phyloP scores from a whole-genome alignment of 2,888 invertebrate genomes.

The Rotaria socialis region DNA sequence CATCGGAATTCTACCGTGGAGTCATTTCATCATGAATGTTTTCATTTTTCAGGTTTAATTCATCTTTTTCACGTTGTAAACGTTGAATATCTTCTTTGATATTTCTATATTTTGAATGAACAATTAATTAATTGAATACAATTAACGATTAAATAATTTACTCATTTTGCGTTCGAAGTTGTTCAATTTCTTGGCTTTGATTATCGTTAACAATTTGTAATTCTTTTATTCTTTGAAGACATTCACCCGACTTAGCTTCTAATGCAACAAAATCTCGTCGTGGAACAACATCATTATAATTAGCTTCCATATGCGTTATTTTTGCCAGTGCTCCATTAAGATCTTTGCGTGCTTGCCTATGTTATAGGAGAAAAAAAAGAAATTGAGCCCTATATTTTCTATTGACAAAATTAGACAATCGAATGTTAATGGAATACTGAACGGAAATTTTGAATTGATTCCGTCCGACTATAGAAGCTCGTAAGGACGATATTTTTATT shows the following conservation, averaged over 20 bases:
- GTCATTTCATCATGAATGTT: slow-evolving; percentile 55
- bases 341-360: slow-evolving; percentile 56
- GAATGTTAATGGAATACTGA: too few relatives aligned
- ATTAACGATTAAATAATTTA: slow-evolving; percentile 49
- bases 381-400: too few relatives aligned
- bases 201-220: slow-evolving; percentile 51
- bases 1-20: slow-evolving; percentile 52
- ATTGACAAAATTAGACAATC: too few relatives aligned
- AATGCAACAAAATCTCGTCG: slow-evolving; percentile 55
- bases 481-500: too few relatives aligned
- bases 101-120: slow-evolving; percentile 49
- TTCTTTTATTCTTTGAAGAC: slow-evolving; percentile 52
- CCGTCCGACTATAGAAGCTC: too few relatives aligned
- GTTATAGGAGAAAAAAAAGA: neutral
- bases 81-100: slow-evolving; percentile 54
- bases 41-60: slow-evolving; percentile 56
- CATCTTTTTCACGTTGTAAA: slow-evolving; percentile 55
- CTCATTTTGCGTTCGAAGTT: slow-evolving; percentile 56
- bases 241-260: slow-evolving; percentile 52
- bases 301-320: slow-evolving; percentile 57
- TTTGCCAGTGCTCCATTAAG: slow-evolving; percentile 53
- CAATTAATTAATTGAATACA: neutral
- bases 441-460: too few relatives aligned
- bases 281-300: slow-evolving; percentile 59
- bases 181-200: slow-evolving; percentile 51